Conservation (phyloP, 2,888 invertebrate genomes). For the Brachycybe producta region DNA sequence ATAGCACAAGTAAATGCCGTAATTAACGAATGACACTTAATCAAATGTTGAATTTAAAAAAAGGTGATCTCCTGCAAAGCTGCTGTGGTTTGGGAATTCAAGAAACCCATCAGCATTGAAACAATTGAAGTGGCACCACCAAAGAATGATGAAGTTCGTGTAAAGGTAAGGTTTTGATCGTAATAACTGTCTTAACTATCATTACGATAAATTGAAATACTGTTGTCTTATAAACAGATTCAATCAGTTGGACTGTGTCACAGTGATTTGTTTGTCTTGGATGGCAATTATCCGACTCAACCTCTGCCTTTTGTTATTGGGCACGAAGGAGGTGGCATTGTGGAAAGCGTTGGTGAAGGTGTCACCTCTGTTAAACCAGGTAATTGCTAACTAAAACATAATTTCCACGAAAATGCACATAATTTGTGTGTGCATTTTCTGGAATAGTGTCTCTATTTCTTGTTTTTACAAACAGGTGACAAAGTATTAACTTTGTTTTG, state of each 20-base stretch:
- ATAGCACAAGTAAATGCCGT: too few species aligned
- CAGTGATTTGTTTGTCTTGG: constrained; percentile 6
- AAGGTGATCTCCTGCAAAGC: constrained; percentile 81
- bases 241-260: constrained; percentile 11
- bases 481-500: constrained; percentile 12
- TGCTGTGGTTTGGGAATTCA: constrained; percentile 92
- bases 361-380: constrained; percentile 76
- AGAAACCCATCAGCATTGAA: constrained; percentile 76
- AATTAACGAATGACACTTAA: too few species aligned
- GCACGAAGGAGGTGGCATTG: constrained; percentile 91
- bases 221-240: constrained; percentile 4
- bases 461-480: too few species aligned
- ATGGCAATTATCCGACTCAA: constrained; percentile 17
- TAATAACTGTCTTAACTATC: not conserved
- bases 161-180: constrained; percentile 15
- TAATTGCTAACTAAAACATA: too few species aligned
- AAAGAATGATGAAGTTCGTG: constrained; percentile 17
- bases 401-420: too few species aligned
- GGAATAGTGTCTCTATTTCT: too few species aligned
- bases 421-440: too few species aligned
- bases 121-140: constrained; percentile 42
- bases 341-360: constrained; percentile 91
- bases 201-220: not conserved
- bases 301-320: constrained; percentile 51
- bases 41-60: too few species aligned